A percentile compares a stretch with the other conserved stretches of the same genome.
phyloP scores from a whole-genome alignment of 2,888 invertebrate genomes.

The Ormyrus nitidulus region DNA sequence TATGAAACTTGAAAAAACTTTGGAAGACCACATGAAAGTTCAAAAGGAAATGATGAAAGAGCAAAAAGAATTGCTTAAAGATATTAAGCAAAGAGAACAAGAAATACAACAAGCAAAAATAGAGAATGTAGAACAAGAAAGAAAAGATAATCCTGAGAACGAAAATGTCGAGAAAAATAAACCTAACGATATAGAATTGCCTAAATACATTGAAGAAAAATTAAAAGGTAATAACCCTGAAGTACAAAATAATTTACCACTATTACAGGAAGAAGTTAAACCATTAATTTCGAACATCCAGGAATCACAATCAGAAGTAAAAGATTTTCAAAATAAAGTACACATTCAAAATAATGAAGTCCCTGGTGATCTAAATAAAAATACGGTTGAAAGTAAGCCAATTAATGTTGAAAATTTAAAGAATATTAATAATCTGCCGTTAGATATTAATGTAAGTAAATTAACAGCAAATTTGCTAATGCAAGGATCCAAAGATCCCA shows the following conservation, averaged over 20 bases:
- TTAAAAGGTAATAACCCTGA: background rate
- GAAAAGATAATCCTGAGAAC: conserved; percentile 64
- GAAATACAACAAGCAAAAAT: conserved; percentile 75
- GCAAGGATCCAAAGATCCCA: conserved; percentile 58
- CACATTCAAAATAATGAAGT: conserved; percentile 48
- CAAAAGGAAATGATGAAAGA: conserved; percentile 83
- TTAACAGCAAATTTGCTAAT: conserved; percentile 30
- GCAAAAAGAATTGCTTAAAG: conserved; percentile 81
- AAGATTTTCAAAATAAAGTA: conserved; percentile 58
- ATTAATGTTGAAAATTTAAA: conserved; percentile 4
- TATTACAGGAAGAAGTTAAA: background rate
- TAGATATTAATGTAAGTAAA: conserved; percentile 26
- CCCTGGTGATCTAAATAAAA: conserved; percentile 3
- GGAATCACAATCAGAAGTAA: background rate
- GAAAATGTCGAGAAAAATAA: conserved; percentile 9
- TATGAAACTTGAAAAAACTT: conserved; percentile 76
- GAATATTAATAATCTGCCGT: conserved; percentile 8
- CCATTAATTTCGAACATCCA: conserved; percentile 6
- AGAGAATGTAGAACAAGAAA: conserved; percentile 58
- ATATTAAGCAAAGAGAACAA: conserved; percentile 79
- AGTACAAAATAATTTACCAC: background rate
- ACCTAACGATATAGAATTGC: background rate
- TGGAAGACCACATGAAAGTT: conserved; percentile 83
- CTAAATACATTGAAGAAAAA: background rate
- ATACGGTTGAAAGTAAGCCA: background rate